These are phyloP conservation scores for Monoplex corrugatus DNA, from an alignment of 2,888 invertebrate species.

Conservation along the genomic window DNA sequence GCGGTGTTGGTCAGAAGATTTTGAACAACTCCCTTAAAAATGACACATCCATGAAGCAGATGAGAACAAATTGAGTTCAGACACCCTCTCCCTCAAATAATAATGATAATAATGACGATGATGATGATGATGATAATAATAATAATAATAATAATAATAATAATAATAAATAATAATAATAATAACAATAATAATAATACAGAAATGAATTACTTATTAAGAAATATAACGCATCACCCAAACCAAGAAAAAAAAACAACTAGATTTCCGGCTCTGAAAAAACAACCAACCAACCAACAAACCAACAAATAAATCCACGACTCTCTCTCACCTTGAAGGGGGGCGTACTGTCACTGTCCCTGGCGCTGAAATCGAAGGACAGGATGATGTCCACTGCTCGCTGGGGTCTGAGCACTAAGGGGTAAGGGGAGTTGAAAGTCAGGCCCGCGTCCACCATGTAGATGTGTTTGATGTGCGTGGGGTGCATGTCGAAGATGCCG, in stretches of 20 bases:
- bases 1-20: too few species aligned
- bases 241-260: too few species aligned
- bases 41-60: too few species aligned
- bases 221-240: too few species aligned
- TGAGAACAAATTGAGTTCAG: too few species aligned
- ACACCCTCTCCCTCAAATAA: not conserved
- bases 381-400: conserved; percentile 82
- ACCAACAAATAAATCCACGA: not conserved
- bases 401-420: conserved; percentile 82
- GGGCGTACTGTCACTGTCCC: conserved; percentile 79
- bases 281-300: not conserved
- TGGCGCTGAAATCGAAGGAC: conserved; percentile 82
- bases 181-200: too few species aligned
- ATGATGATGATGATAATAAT: too few species aligned
- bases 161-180: not conserved
- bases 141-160: not conserved
- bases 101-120: not conserved
- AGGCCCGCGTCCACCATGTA: conserved; percentile 83
- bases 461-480: conserved; percentile 81
- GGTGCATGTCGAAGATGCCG: conserved; percentile 81
- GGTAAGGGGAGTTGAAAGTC: conserved; percentile 83
- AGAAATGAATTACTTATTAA: too few species aligned
- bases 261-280: not conserved
- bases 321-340: conserved; percentile 80
- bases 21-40: too few species aligned